Conservation (phyloP, 2,797 vertebrate species). For the Perodicticus potto region DNA sequence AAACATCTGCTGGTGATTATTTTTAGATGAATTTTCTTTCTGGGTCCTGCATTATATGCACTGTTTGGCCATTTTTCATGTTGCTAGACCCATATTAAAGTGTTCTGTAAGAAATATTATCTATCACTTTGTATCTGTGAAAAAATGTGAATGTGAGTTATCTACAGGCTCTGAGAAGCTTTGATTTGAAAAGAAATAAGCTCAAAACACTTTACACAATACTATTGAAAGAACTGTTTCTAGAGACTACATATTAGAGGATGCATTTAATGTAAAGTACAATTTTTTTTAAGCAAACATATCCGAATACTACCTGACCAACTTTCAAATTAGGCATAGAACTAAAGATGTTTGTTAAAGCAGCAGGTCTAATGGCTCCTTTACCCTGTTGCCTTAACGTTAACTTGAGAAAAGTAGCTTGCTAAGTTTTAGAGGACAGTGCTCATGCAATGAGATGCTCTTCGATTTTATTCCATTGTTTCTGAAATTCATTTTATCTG, state of each 20-base stretch:
- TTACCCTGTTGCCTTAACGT: not conserved
- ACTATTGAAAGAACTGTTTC: not conserved
- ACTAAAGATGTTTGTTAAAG: constrained; percentile 16
- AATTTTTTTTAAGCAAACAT: not conserved
- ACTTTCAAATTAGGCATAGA: not conserved
- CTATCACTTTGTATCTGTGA: not conserved
- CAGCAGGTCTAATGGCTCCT: not conserved
- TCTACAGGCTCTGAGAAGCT: not conserved
- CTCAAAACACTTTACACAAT: not conserved
- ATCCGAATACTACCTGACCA: not conserved
- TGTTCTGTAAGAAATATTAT: not conserved
- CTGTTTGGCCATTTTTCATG: not conserved
- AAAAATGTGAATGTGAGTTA: not conserved
- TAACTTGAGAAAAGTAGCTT: constrained; percentile 1
- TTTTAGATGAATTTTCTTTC: not conserved
- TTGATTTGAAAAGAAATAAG: not conserved
- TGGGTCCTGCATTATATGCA: not conserved
- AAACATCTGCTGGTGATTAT: not conserved
- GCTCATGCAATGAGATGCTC: not conserved
- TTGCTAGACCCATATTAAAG: not conserved
- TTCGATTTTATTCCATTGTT: not conserved
- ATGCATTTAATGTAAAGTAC: not conserved
- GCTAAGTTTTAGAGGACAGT: not conserved
- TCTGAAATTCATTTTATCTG: not conserved
- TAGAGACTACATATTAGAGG: not conserved